Conservation (phyloP, 2,113 vertebrate species). For the Zootoca vivipara region DNA sequence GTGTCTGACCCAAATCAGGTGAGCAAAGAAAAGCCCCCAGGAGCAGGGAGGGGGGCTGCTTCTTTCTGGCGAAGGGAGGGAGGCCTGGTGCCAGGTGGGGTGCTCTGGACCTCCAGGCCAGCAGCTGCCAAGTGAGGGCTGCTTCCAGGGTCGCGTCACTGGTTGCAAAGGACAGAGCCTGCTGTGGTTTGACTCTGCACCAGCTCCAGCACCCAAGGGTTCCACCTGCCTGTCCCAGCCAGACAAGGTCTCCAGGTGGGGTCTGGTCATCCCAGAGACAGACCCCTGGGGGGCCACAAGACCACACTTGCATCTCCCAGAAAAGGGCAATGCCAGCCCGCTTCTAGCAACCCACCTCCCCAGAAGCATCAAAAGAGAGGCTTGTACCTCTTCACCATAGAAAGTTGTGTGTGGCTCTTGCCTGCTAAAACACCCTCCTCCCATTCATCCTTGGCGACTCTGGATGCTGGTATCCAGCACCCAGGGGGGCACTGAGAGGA, state of each 20-base stretch:
- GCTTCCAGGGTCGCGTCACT: too few species aligned
- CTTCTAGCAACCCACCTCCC: constrained; percentile 45
- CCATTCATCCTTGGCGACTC: neutral
- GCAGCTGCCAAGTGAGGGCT: too few species aligned
- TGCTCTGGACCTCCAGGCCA: neutral
- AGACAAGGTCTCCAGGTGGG: neutral
- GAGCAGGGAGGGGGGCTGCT: too few species aligned
- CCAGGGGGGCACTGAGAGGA: constrained; percentile 43
- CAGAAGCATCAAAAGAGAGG: constrained; percentile 50
- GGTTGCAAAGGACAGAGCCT: neutral
- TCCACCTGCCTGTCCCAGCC: neutral
- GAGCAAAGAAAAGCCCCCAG: too few species aligned
- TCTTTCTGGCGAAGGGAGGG: too few species aligned
- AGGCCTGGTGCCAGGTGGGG: too few species aligned
- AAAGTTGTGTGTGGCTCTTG: constrained; percentile 35
- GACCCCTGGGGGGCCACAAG: too few species aligned
- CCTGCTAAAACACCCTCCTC: constrained; percentile 50
- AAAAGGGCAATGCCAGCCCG: neutral
- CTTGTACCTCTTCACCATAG: constrained; percentile 60
- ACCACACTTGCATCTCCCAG: neutral
- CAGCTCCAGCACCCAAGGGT: neutral
- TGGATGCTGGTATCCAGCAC: constrained; percentile 22
- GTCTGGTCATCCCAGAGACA: too few species aligned
- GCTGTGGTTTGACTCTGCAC: neutral
- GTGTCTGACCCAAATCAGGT: neutral